Base-by-base conservation (phyloP, 2,113 vertebrate species). In the Anolis sagrei region DNA sequence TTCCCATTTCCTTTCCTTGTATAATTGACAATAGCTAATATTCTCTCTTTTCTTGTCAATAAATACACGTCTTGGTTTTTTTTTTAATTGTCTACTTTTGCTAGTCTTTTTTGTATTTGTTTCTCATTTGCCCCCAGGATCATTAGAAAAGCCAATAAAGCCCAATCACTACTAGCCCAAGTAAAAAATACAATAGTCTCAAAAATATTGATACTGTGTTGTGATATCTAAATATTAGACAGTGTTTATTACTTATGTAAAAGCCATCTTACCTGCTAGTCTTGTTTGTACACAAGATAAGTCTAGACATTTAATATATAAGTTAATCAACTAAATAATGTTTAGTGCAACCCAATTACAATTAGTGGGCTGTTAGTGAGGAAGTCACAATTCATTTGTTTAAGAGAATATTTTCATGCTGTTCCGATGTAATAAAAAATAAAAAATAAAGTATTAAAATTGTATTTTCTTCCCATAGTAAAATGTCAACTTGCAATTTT, bases 371-470 rank as follows among this genome's bases (percentile, higher is more conserved):
- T 80, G 1, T 80, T 14, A 19, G 29, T 54, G n/a, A 29, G 54
- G 18, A 16, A 32, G 54, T 6, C n/a, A 58, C 27, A n/a, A 39
- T 49, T 68, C 0, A 14, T 80, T 58, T 34, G 44, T 66, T 79
- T 48, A 29, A 13, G 27, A 80, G 27, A 8, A 49, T 81, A 1
- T 23, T 68, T n/a, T 44, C 7, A 3, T 68, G 68, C 13, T 80
- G 27, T 3, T 68, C 2, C 68, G 21, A 25, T 48, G 39, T 64
- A 64, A 66, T 48, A 80, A 9, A 13, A 13, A 79, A 44, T 64
- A 5, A 66, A n/a, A 79, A 79, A 62, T 79, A 66, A 79, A 79
- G 36, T 79, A 66, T 64, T 66, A 64, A 80, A 18, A 25, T 16
- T 25, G 27, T n/a, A 18, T 4, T 77, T 49, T 76, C 27, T 77